These are phyloP conservation scores for Hemaris fuciformis DNA, from an alignment of 2,888 invertebrate genomes.

Conservation along the genomic window DNA sequence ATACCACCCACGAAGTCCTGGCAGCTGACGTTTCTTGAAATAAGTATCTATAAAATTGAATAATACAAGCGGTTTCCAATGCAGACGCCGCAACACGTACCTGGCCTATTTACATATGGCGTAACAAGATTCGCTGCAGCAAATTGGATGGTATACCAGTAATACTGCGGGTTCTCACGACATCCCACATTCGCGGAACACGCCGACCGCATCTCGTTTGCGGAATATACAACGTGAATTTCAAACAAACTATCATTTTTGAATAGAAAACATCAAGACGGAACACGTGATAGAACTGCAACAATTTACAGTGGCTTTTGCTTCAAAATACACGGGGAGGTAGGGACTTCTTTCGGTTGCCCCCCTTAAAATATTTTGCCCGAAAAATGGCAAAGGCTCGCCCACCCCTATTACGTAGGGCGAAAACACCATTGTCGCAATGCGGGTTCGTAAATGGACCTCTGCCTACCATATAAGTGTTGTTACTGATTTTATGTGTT, in stretches of 20 bases:
- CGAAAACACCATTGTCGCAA: too few relatives aligned
- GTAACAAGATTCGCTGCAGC: slow-evolving; percentile 3
- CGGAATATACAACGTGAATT: background rate
- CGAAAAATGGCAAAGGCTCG: too few relatives aligned
- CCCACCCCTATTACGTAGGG: too few relatives aligned
- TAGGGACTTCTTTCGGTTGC: too few relatives aligned
- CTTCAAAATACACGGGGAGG: too few relatives aligned
- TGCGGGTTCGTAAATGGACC: too few relatives aligned
- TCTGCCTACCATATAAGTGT: too few relatives aligned
- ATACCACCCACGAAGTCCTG: background rate
- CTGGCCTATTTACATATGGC: slow-evolving; percentile 3
- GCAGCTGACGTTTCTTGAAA: background rate
- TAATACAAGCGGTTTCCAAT: background rate
- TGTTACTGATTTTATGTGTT: too few relatives aligned
- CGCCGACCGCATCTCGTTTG: background rate
- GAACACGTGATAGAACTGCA: too few relatives aligned
- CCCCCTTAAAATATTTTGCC: too few relatives aligned
- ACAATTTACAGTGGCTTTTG: too few relatives aligned
- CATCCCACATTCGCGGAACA: background rate
- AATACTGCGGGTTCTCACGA: slow-evolving; percentile 4
- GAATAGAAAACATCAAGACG: background rate
- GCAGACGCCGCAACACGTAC: background rate
- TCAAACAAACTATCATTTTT: background rate
- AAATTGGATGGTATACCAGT: background rate
- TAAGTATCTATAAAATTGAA: background rate